Evolutionary conservation across 2,797 vertebrate genomes (phyloP).

Genomic region (Pangasius larnaudii): DNA sequence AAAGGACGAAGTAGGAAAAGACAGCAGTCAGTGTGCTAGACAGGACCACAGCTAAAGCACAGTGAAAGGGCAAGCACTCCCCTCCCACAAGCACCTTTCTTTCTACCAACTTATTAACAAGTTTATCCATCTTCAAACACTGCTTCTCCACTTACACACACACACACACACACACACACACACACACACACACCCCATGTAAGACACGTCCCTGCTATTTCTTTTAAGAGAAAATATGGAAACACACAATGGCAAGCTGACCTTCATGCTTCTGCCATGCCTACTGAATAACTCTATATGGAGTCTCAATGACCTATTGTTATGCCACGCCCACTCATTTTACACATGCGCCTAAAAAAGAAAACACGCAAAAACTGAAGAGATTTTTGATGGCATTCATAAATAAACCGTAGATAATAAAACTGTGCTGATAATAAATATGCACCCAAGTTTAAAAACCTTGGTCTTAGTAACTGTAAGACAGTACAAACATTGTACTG

Average conservation of each 20-base stretch:
- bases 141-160: not conserved
- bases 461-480: not conserved
- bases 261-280: conserved; percentile 51
- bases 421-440: not conserved
- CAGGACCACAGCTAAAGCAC: conserved; percentile 67
- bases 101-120: conserved; percentile 39
- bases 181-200: conserved; percentile 41
- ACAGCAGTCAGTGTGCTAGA: conserved; percentile 54
- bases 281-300: conserved; percentile 48
- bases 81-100: conserved; percentile 54
- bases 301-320: conserved; percentile 47
- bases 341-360: conserved; percentile 61
- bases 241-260: conserved; percentile 38
- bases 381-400: conserved; percentile 26
- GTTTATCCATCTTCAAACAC: conserved; percentile 10
- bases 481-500: not conserved
- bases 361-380: conserved; percentile 38
- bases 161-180: conserved; percentile 13
- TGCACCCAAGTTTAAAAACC: not conserved
- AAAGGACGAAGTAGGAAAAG: conserved; percentile 27
- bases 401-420: not conserved
- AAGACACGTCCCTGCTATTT: conserved; percentile 46
- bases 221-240: conserved; percentile 10
- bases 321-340: conserved; percentile 57
- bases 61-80: not conserved